phyloP scores from a whole-genome alignment of 2,888 invertebrate species.

The Pasiphila rectangulata region DNA sequence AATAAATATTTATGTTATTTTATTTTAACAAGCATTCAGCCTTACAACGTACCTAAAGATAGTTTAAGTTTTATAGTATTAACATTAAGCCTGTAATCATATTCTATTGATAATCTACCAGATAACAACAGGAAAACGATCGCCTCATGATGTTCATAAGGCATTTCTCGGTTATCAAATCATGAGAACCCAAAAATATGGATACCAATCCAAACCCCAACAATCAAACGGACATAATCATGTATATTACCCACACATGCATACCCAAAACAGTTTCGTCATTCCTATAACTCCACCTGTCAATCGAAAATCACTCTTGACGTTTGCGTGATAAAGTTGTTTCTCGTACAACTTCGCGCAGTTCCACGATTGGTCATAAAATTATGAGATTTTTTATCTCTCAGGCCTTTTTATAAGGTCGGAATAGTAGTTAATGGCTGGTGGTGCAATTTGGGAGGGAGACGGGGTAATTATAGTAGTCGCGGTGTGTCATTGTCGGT shows the following conservation, averaged over 20 bases:
- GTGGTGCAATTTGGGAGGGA: constrained; percentile 63
- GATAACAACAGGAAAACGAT: background rate
- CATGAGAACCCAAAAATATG: constrained; percentile 25
- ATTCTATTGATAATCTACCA: no score
- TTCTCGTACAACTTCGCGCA: constrained; percentile 7
- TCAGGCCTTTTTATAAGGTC: constrained; percentile 65
- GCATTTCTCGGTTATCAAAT: constrained; percentile 15
- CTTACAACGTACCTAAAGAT: no score
- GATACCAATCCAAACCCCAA: constrained; percentile 19
- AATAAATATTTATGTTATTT: no score
- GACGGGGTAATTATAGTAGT: constrained; percentile 70
- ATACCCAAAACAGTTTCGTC: constrained; percentile 30
- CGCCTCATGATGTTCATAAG: background rate
- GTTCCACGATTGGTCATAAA: constrained; percentile 55
- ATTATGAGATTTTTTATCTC: constrained; percentile 57
- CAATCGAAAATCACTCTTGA: constrained; percentile 23
- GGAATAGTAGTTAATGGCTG: constrained; percentile 72
- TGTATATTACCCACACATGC: constrained; percentile 35
- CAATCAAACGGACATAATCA: constrained; percentile 35
- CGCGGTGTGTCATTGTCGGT: constrained; percentile 73
- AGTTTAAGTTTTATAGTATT: no score
- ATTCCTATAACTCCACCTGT: constrained; percentile 20
- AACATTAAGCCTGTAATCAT: no score
- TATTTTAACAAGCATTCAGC: no score
- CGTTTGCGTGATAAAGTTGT: constrained; percentile 11